A percentile compares a stretch with the other conserved stretches of the same genome.
These are phyloP conservation scores for Siphonodentalium dalli DNA, from an alignment of 2,888 invertebrate species.

Conservation along the genomic window DNA sequence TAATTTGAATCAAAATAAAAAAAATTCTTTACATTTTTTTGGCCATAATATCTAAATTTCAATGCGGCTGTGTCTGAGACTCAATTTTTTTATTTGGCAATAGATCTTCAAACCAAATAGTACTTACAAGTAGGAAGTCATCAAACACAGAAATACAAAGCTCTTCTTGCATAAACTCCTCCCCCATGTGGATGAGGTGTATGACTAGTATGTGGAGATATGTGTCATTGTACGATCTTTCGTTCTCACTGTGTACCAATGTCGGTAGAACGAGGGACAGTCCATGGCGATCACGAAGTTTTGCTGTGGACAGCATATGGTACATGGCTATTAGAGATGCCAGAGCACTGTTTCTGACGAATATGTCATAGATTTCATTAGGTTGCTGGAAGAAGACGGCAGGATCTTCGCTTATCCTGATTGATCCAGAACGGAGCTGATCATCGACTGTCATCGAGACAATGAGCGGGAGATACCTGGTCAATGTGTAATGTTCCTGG, in stretches of 20 bases:
- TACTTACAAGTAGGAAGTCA: conserved; percentile 83
- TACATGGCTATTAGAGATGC: conserved; percentile 94
- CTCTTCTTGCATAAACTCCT: conserved; percentile 91
- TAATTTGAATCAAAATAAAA: too few relatives aligned
- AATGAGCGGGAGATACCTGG: conserved; percentile 90
- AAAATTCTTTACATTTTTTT: too few relatives aligned
- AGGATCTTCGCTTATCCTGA: conserved; percentile 85
- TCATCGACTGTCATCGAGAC: conserved; percentile 88
- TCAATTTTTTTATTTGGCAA: too few relatives aligned
- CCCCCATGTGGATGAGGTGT: conserved; percentile 83
- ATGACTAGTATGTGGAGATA: conserved; percentile 90
- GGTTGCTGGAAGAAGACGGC: conserved; percentile 78
- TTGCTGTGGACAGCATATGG: conserved; percentile 80
- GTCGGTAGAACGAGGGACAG: conserved; percentile 86
- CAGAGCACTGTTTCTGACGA: conserved; percentile 88
- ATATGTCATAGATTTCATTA: conserved; percentile 81
- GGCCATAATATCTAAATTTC: too few relatives aligned
- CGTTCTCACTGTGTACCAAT: conserved; percentile 84
- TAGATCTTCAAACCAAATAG: too few relatives aligned
- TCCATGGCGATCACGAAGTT: conserved; percentile 79
- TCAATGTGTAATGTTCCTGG: conserved; percentile 86
- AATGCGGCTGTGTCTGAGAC: too few relatives aligned
- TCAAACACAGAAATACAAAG: conserved; percentile 95
- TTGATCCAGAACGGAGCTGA: conserved; percentile 72
- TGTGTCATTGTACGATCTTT: conserved; percentile 92